Evolutionary conservation across 2,113 vertebrate species (phyloP).

Genomic region (Falco punctatus): DNA sequence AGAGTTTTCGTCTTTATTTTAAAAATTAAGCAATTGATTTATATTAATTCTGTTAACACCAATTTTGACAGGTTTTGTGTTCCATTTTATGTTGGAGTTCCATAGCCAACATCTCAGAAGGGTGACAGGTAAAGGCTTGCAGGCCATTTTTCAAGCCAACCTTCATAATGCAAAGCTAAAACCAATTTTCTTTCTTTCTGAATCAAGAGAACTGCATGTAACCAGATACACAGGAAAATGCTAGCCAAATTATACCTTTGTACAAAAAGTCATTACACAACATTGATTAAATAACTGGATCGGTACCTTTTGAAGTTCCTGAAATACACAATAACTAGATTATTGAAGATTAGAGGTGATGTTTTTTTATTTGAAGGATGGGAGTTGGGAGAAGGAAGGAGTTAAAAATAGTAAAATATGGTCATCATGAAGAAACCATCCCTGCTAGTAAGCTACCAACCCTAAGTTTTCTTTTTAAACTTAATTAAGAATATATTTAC

Average conservation of each 20-base stretch:
- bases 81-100: background rate
- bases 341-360: background rate
- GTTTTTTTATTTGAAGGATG: conserved; percentile 3
- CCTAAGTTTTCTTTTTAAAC: conserved; percentile 29
- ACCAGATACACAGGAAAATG: background rate
- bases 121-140: background rate
- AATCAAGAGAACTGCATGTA: background rate
- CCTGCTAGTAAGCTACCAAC: background rate
- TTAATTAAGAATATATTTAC: conserved; percentile 30
- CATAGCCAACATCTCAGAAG: background rate
- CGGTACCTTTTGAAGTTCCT: conserved; percentile 16
- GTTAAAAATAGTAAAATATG: conserved; percentile 27
- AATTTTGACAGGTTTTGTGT: background rate
- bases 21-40: conserved; percentile 6
- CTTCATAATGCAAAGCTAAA: background rate
- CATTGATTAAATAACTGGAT: background rate
- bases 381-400: background rate
- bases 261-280: conserved; percentile 9
- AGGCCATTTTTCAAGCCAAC: background rate
- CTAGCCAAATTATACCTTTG: background rate
- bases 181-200: background rate
- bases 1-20: conserved; percentile 36
- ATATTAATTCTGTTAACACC: conserved; percentile 3
- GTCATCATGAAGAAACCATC: conserved; percentile 9
- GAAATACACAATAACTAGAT: conserved; percentile 23